Percentiles rank a stretch among this genome's conserved stretches.
Evolutionary conservation across 2,797 vertebrate genomes (phyloP).

Genomic region (Sebastes diploproa): DNA sequence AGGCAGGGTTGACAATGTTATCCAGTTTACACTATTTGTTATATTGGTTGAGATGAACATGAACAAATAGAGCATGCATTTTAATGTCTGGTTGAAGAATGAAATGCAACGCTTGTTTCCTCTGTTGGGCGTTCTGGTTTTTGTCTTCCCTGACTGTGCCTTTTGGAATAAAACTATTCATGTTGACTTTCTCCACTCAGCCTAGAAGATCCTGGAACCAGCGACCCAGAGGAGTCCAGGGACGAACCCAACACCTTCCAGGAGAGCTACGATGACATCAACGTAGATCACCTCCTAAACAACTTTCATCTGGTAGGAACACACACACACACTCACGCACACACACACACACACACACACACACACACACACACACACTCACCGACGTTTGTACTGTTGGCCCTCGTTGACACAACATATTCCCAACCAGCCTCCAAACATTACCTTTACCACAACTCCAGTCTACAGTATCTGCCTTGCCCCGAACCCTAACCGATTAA

Average conservation of each 20-base stretch:
- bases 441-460: too few relatives aligned
- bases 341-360: not conserved
- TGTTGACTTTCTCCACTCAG: constrained; percentile 32
- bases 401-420: too few relatives aligned
- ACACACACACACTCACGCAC: not conserved
- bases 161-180: not conserved
- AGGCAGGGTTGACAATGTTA: too few relatives aligned
- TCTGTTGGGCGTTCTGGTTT: not conserved
- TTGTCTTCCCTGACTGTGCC: not conserved
- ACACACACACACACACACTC: not conserved
- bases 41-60: too few relatives aligned
- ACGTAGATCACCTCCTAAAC: constrained; percentile 86
- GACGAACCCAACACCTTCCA: constrained; percentile 84
- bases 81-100: not conserved
- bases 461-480: not conserved
- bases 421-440: too few relatives aligned
- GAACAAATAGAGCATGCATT: not conserved
- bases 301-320: constrained; percentile 87
- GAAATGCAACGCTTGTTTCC: not conserved
- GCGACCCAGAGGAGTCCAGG: constrained; percentile 84
- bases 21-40: too few relatives aligned
- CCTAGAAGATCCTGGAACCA: constrained; percentile 85
- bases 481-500: too few relatives aligned
- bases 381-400: too few relatives aligned
- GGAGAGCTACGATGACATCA: constrained; percentile 87